Evolutionary conservation across 2,888 invertebrate species (phyloP).

Genomic region (Eilema sororculum): DNA sequence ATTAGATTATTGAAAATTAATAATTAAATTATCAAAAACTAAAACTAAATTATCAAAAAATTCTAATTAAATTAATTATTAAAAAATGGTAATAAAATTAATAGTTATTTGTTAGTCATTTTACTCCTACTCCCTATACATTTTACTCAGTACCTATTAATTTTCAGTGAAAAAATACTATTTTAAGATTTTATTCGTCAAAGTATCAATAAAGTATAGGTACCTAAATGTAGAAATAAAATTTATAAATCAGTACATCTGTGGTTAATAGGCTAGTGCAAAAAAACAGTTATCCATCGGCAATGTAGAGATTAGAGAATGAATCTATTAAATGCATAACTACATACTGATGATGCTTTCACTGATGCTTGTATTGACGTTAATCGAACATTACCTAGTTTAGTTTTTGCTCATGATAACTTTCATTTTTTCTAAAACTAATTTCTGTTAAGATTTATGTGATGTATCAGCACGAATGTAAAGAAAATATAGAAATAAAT

Average conservation of each 20-base stretch:
- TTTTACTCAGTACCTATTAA: neutral
- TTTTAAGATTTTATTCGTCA: too few relatives aligned
- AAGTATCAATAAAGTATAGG: neutral
- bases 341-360: slow-evolving; percentile 41
- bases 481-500: too few relatives aligned
- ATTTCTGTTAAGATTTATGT: neutral
- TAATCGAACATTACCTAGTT: slow-evolving; percentile 1
- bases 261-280: slow-evolving; percentile 27
- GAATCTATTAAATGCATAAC: slow-evolving; percentile 68
- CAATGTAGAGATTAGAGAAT: slow-evolving; percentile 58
- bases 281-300: slow-evolving; percentile 29
- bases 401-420: neutral
- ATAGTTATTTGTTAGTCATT: too few relatives aligned
- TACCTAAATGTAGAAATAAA: neutral
- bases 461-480: neutral
- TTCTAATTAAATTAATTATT: too few relatives aligned
- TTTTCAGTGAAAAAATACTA: too few relatives aligned
- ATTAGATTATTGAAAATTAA: too few relatives aligned
- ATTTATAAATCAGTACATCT: neutral
- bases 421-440: neutral
- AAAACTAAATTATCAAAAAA: too few relatives aligned
- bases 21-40: too few relatives aligned
- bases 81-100: neutral
- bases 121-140: neutral
- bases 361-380: slow-evolving; percentile 21